These are phyloP conservation scores for Netelia melanura DNA, from an alignment of 2,888 invertebrate genomes.

Conservation along the genomic window DNA sequence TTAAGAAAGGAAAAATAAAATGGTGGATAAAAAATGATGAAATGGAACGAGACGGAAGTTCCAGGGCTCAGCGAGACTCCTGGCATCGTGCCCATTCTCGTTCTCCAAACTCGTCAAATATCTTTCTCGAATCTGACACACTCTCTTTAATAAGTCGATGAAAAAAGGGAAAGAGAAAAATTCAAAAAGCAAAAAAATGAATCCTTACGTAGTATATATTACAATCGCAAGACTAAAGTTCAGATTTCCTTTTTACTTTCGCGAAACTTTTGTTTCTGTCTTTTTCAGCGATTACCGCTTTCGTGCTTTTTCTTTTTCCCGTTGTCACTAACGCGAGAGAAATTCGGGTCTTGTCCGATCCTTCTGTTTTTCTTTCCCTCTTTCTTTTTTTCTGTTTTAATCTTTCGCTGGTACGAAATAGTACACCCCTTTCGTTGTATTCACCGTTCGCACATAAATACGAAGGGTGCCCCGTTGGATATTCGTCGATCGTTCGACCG, in stretches of 20 bases:
- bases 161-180: constrained; percentile 14
- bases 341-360: no score
- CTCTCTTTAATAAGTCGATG: constrained; percentile 59
- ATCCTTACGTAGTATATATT: neutral
- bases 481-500: constrained; percentile 16
- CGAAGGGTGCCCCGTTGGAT: constrained; percentile 34
- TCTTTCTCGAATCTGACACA: constrained; percentile 53
- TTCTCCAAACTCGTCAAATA: constrained; percentile 53
- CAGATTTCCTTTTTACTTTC: neutral
- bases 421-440: constrained; percentile 30
- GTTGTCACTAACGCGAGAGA: neutral
- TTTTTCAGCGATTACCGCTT: neutral
- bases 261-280: neutral
- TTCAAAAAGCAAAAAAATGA: neutral
- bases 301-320: neutral
- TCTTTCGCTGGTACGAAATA: constrained; percentile 2
- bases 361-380: neutral
- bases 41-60: constrained; percentile 27
- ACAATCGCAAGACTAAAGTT: neutral
- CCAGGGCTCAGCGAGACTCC: constrained; percentile 20
- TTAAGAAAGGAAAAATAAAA: constrained; percentile 45
- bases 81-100: constrained; percentile 60
- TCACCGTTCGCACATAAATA: constrained; percentile 41
- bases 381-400: constrained; percentile 20
- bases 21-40: constrained; percentile 17